Conservation (phyloP, 1,140 invertebrate genomes). For the honey bee (Apis mellifera) region DNA sequence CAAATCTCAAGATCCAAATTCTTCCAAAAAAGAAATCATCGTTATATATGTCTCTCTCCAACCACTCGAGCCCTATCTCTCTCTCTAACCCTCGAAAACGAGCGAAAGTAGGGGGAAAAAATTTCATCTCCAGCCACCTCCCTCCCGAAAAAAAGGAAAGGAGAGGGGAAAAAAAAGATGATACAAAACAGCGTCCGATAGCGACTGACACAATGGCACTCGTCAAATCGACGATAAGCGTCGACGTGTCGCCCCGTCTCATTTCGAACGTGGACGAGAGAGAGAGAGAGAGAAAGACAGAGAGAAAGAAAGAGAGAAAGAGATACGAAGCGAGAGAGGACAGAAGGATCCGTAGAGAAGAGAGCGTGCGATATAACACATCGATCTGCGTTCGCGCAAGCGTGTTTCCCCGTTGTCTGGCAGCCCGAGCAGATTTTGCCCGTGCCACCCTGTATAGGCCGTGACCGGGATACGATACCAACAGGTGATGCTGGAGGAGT, state of each 20-base stretch:
- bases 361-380: slow-evolving; percentile 70
- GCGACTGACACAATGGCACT: slow-evolving; percentile 29
- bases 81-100: too few species aligned
- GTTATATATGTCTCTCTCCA: too few species aligned
- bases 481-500: slow-evolving; percentile 75
- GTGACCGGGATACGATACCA: slow-evolving; percentile 71
- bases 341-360: slow-evolving; percentile 23
- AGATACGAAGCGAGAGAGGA: not conserved
- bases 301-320: slow-evolving; percentile 1
- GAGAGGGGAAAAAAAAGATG: not conserved
- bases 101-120: too few species aligned
- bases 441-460: slow-evolving; percentile 57
- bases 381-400: slow-evolving; percentile 71
- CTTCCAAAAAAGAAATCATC: too few species aligned
- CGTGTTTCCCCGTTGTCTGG: slow-evolving; percentile 49
- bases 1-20: too few species aligned
- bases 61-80: too few species aligned
- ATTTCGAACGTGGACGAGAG: slow-evolving; percentile 13
- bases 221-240: slow-evolving; percentile 50
- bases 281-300: too few species aligned
- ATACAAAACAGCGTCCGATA: not conserved
- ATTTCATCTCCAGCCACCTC: not conserved
- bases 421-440: slow-evolving; percentile 43
- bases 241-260: slow-evolving; percentile 6
- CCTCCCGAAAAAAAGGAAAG: too few species aligned